Evolutionary conservation across 1,140 invertebrate species (phyloP).

Genomic region (Anastrepha obliqua): DNA sequence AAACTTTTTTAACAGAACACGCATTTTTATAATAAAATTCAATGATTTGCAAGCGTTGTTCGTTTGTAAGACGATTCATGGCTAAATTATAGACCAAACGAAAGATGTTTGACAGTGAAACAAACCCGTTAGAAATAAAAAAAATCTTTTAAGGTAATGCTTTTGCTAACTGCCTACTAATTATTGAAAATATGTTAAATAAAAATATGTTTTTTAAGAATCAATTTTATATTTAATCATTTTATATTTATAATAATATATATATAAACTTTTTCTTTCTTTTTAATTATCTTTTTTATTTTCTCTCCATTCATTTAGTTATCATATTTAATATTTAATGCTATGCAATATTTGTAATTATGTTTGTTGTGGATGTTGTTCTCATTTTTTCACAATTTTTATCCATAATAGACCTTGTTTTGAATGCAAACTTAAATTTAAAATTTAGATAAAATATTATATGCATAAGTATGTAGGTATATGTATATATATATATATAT

Average conservation of each 20-base stretch:
- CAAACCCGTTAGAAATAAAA: no score
- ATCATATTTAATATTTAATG: slow-evolving; percentile 6
- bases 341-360: slow-evolving; percentile 38
- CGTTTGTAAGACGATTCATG: no score
- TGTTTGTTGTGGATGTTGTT: not conserved
- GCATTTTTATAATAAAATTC: no score
- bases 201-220: slow-evolving; percentile 4
- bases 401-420: not conserved
- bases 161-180: no score
- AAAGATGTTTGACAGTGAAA: no score
- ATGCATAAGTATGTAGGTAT: no score
- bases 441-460: not conserved
- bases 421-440: not conserved
- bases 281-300: not conserved
- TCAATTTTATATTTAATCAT: slow-evolving; percentile 13
- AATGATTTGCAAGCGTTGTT: no score
- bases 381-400: not conserved
- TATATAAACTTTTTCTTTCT: slow-evolving; percentile 27
- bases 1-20: no score
- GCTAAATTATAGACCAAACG: no score
- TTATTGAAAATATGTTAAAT: no score
- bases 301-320: slow-evolving; percentile 14
- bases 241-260: slow-evolving; percentile 52
- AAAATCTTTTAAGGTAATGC: no score
- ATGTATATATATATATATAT: no score